Conservation (phyloP, 2,113 vertebrate genomes). For the Colossoma macropomum region DNA sequence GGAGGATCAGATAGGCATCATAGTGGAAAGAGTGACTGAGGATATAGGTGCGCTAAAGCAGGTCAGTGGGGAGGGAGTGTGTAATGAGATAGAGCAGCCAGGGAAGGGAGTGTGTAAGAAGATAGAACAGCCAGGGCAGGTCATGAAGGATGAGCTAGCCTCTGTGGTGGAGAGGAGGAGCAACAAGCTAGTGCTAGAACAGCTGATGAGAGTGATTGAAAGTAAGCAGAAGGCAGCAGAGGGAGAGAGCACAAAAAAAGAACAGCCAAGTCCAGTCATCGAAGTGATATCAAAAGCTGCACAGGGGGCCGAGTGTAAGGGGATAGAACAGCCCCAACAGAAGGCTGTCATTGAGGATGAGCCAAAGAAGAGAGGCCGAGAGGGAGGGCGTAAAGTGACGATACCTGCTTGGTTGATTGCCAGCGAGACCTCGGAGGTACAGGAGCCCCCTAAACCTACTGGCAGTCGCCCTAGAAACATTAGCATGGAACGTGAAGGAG, state of each 20-base stretch:
- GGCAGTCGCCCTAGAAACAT: not conserved
- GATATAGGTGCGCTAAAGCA: constrained; percentile 58
- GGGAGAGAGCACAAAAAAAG: not conserved
- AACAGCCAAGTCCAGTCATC: constrained; percentile 36
- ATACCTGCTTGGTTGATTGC: constrained; percentile 9
- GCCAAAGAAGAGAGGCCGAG: constrained; percentile 6
- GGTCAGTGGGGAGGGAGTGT: constrained; percentile 57
- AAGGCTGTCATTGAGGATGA: constrained; percentile 30
- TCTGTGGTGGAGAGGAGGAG: not conserved
- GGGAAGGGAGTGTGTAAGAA: constrained; percentile 13
- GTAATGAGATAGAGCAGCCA: not conserved
- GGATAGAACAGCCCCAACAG: constrained; percentile 34
- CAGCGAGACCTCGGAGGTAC: not conserved
- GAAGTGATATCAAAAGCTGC: not conserved
- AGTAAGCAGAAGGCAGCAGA: not conserved
- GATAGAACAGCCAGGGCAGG: rapidly evolving
- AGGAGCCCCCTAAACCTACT: not conserved
- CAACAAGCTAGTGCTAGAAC: not conserved
- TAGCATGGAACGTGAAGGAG: not conserved
- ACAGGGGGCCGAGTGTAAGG: constrained; percentile 7
- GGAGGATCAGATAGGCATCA: not conserved
- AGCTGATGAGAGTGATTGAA: not conserved
- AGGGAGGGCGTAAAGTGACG: constrained; percentile 24
- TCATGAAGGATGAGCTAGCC: constrained; percentile 14
- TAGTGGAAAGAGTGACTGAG: constrained; percentile 16